These are phyloP conservation scores for Trinorchestia longiramus DNA, from an alignment of 1,140 invertebrate species.

Conservation along the genomic window DNA sequence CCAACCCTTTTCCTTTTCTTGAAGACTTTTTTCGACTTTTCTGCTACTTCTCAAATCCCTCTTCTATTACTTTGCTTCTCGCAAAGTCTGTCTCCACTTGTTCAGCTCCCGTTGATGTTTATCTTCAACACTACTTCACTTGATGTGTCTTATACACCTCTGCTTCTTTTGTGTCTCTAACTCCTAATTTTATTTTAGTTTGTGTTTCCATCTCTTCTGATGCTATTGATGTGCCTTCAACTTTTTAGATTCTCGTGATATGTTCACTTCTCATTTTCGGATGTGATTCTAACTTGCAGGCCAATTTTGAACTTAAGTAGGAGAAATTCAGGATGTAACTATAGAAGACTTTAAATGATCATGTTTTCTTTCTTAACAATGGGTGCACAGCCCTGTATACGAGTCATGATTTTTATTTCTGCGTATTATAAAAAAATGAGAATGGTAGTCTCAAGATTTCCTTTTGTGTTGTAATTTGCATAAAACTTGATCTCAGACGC, in stretches of 20 bases:
- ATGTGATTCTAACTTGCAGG: neutral
- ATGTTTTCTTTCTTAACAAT: neutral
- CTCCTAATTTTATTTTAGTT: neutral
- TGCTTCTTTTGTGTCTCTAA: neutral
- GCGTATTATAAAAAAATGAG: neutral
- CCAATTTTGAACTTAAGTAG: neutral
- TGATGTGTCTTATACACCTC: neutral
- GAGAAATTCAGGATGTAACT: neutral
- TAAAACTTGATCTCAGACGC: neutral
- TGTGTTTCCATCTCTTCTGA: neutral
- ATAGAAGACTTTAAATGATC: neutral
- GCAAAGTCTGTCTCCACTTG: too few species aligned
- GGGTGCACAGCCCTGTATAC: neutral
- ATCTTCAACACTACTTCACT: neutral
- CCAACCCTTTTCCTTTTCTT: neutral
- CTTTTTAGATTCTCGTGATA: neutral
- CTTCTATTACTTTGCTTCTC: too few species aligned
- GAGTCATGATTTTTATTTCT: neutral
- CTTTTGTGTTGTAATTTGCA: neutral
- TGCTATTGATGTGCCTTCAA: neutral
- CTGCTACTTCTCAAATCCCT: too few species aligned
- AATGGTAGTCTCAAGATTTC: neutral
- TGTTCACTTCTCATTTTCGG: neutral
- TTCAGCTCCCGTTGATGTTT: too few species aligned
- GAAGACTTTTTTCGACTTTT: neutral